Evolutionary conservation across 2,888 invertebrate genomes (phyloP).

Genomic region (Micoletzkya japonica): DNA sequence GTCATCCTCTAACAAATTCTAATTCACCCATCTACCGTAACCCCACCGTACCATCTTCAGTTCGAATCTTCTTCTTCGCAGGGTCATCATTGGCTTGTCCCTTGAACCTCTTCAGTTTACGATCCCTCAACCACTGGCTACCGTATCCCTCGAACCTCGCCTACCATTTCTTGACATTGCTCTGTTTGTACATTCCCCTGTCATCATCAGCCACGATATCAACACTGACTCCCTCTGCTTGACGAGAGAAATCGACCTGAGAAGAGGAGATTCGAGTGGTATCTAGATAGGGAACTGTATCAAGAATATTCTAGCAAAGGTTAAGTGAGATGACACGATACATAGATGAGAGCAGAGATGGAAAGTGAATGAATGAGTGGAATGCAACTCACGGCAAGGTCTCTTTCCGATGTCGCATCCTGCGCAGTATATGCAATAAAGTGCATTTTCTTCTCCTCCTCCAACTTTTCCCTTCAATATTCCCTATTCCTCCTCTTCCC

Average conservation of each 20-base stretch:
- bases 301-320: constrained; percentile 35
- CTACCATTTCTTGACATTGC: constrained; percentile 51
- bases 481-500: not conserved
- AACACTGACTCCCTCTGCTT: constrained; percentile 79
- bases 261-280: not conserved
- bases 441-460: constrained; percentile 38
- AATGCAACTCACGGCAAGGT: constrained; percentile 35
- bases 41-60: constrained; percentile 78
- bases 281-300: not conserved
- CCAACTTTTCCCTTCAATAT: constrained; percentile 30
- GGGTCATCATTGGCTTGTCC: constrained; percentile 52
- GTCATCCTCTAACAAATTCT: not conserved
- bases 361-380: not conserved
- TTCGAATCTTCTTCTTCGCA: constrained; percentile 79
- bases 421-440: constrained; percentile 52
- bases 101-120: constrained; percentile 93
- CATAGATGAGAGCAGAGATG: not conserved
- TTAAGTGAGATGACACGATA: not conserved
- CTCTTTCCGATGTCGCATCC: constrained; percentile 51
- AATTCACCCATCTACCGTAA: constrained; percentile 3
- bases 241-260: constrained; percentile 73
- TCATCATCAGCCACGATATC: constrained; percentile 83
- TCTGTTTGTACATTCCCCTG: constrained; percentile 51
- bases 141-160: not conserved
- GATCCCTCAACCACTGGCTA: constrained; percentile 74